A percentile compares a stretch with the other conserved stretches of the same genome.
phyloP scores from a whole-genome alignment of 1,140 invertebrate species.

The fruit fly (Drosophila melanogaster) region DNA sequence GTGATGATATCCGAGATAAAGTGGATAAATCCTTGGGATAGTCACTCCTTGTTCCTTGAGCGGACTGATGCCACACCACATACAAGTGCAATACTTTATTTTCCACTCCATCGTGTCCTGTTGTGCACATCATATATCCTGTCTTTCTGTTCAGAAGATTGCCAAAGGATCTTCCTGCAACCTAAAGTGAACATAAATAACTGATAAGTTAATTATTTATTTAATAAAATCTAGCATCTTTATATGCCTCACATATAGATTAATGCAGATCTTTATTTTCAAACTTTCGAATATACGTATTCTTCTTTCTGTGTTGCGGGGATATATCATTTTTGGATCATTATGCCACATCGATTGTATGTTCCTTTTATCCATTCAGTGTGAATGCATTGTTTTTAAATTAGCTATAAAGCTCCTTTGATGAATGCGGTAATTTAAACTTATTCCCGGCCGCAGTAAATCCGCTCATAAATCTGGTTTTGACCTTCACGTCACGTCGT shows the following conservation, averaged over 20 bases:
- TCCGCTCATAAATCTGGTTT: constrained; percentile 41
- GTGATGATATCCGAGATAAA: constrained; percentile 17
- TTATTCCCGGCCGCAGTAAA: constrained; percentile 10
- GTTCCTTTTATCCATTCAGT: background rate
- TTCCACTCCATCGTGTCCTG: background rate
- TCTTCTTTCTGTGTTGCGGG: no score
- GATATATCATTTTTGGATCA: no score
- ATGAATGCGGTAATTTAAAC: constrained; percentile 9
- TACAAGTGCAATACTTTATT: background rate
- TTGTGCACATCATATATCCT: background rate
- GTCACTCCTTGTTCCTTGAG: background rate
- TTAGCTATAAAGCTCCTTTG: constrained; percentile 12
- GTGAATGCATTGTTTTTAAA: constrained; percentile 18
- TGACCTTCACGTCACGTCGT: constrained; percentile 38
- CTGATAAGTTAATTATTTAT: no score
- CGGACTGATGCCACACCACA: background rate
- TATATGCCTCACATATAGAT: no score
- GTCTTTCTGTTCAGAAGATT: no score
- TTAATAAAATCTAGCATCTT: no score
- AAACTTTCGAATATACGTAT: no score
- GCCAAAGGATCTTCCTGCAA: no score
- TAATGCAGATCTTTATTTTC: no score
- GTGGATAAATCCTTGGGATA: background rate
- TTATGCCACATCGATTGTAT: background rate
- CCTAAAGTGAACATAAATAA: no score